Conservation (phyloP, 2,888 invertebrate genomes). For the Orthosia incerta region DNA sequence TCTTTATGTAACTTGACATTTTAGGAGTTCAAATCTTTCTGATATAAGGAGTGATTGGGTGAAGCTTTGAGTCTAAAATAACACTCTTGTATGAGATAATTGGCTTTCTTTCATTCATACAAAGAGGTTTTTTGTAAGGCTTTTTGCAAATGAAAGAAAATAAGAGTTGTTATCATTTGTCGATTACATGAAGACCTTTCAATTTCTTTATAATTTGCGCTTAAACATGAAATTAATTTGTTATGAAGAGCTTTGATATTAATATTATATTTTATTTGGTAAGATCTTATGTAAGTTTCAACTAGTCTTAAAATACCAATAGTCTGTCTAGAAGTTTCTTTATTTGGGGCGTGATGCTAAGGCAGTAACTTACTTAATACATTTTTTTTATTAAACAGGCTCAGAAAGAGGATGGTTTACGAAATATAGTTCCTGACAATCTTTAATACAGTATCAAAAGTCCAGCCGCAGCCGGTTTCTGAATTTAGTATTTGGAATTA, state of each 20-base stretch:
- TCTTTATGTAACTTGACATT: conserved; percentile 65
- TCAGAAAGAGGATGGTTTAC: not conserved
- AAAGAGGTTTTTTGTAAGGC: conserved; percentile 3
- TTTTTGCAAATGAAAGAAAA: not conserved
- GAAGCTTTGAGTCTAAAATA: conserved; percentile 29
- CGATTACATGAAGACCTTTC: conserved; percentile 27
- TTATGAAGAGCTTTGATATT: not conserved
- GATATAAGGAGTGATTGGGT: conserved; percentile 31
- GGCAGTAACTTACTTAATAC: not conserved
- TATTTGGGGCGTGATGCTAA: not conserved
- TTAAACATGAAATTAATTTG: conserved; percentile 9
- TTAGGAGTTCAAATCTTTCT: conserved; percentile 53
- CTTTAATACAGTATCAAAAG: too few species aligned
- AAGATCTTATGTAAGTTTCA: not conserved
- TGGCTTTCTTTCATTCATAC: conserved; percentile 12
- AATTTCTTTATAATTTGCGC: not conserved
- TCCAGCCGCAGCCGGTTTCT: too few species aligned
- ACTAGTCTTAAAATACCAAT: not conserved
- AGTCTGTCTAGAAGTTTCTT: not conserved
- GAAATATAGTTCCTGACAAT: not conserved
- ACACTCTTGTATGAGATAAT: conserved; percentile 23
- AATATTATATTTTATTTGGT: not conserved
- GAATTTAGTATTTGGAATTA: too few species aligned
- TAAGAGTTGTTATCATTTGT: conserved; percentile 9
- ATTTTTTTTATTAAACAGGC: not conserved